These are phyloP conservation scores for Spondyliosoma cantharus DNA, from an alignment of 2,797 vertebrate genomes.

Conservation along the genomic window DNA sequence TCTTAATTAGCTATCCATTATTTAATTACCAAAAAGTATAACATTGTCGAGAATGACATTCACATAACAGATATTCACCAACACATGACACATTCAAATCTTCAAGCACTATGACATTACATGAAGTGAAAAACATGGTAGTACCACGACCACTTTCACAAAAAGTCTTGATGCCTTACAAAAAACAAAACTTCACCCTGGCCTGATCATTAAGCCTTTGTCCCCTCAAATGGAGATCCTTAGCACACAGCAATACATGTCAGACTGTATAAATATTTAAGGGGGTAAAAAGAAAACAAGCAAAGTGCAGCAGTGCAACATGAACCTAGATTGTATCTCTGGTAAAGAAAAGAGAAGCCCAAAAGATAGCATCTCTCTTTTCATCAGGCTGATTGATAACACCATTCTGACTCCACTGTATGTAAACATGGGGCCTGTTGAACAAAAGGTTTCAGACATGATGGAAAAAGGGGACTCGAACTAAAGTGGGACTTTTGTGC, in stretches of 20 bases:
- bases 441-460: conserved; percentile 23
- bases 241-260: not conserved
- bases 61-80: not conserved
- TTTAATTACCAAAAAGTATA: not conserved
- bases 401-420: not conserved
- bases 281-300: not conserved
- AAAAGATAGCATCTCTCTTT: not conserved
- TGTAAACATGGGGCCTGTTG: not conserved
- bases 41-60: not conserved
- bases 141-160: not conserved
- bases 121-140: not conserved
- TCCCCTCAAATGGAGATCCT: not conserved
- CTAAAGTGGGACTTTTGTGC: not conserved
- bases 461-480: not conserved
- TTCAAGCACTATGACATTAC: not conserved
- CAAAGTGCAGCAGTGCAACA: not conserved
- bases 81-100: not conserved
- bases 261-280: not conserved
- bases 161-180: not conserved
- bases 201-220: too few species aligned
- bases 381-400: conserved; percentile 13
- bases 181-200: not conserved
- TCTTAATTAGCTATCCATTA: not conserved
- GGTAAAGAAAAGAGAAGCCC: not conserved
- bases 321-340: not conserved